These are phyloP conservation scores for Circaetus cinerascens DNA, from an alignment of 2,113 vertebrate species.

Conservation along the genomic window DNA sequence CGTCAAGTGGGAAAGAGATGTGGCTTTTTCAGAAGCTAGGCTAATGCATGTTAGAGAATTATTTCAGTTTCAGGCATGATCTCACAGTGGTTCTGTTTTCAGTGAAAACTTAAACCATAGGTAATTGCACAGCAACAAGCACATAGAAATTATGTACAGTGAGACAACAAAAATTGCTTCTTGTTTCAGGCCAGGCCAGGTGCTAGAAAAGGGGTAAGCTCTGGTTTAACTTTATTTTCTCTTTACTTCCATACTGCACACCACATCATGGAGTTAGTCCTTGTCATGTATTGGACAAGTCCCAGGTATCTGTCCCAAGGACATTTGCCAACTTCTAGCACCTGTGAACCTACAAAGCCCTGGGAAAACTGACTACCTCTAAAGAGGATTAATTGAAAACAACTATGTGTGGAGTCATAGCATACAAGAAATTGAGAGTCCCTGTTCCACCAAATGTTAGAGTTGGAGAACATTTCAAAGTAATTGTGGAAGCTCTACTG, in stretches of 20 bases:
- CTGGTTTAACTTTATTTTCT: not conserved
- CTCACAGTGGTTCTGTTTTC: not conserved
- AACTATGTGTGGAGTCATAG: not conserved
- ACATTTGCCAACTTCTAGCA: not conserved
- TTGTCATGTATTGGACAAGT: not conserved
- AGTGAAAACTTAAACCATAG: not conserved
- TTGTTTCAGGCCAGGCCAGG: not conserved
- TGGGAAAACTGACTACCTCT: not conserved
- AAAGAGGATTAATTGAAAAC: not conserved
- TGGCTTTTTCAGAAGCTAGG: not conserved
- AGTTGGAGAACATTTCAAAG: not conserved
- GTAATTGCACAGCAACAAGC: not conserved
- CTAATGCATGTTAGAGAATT: not conserved
- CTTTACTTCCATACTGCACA: not conserved
- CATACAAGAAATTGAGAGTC: not conserved
- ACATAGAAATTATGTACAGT: not conserved
- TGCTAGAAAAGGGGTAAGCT: not conserved
- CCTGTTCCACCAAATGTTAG: not conserved
- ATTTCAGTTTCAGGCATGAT: not conserved
- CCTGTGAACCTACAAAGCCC: not conserved
- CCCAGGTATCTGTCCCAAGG: not conserved
- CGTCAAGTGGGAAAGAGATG: not conserved
- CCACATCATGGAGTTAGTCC: not conserved
- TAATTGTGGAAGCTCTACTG: not conserved
- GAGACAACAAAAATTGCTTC: not conserved